Evolutionary conservation across 1,140 invertebrate genomes (phyloP).

Genomic region (Bradynema listronoti): DNA sequence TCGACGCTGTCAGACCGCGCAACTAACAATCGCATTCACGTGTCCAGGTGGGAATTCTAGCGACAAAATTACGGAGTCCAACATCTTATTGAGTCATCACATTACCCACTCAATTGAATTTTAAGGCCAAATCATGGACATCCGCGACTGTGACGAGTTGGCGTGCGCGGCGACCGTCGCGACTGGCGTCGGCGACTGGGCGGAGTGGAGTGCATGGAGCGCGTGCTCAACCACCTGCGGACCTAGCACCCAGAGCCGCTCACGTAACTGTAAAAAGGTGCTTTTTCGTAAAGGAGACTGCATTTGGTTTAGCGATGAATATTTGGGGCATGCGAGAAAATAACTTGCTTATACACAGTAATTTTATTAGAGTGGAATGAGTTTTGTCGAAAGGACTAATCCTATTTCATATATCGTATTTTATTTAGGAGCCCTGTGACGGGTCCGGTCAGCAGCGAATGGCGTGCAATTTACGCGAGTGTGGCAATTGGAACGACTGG

Average conservation of each 20-base stretch:
- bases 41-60: slow-evolving; percentile 44
- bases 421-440: slow-evolving; percentile 51
- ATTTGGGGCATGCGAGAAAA: too few relatives aligned
- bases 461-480: slow-evolving; percentile 50
- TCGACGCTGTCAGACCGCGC: slow-evolving; percentile 45
- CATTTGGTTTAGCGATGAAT: slow-evolving; percentile 5
- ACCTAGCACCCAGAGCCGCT: slow-evolving; percentile 24
- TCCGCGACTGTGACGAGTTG: slow-evolving; percentile 49
- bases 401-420: slow-evolving; percentile 8
- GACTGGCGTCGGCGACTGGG: slow-evolving; percentile 31
- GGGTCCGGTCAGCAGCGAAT: slow-evolving; percentile 51
- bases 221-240: slow-evolving; percentile 29
- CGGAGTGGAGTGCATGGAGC: slow-evolving; percentile 34
- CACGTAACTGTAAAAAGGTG: slow-evolving; percentile 19
- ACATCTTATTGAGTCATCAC: slow-evolving; percentile 13
- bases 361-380: slow-evolving; percentile 26
- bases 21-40: slow-evolving; percentile 48
- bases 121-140: slow-evolving; percentile 55
- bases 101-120: neutral
- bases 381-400: slow-evolving; percentile 38
- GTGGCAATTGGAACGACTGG: slow-evolving; percentile 46
- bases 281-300: neutral
- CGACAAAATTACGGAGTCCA: neutral
- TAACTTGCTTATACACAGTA: too few relatives aligned
- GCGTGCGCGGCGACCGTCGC: slow-evolving; percentile 25